Percentiles rank a stretch among this genome's conserved stretches.
phyloP scores from a whole-genome alignment of 2,888 invertebrate species.

The Troglohyphantes excavatus region DNA sequence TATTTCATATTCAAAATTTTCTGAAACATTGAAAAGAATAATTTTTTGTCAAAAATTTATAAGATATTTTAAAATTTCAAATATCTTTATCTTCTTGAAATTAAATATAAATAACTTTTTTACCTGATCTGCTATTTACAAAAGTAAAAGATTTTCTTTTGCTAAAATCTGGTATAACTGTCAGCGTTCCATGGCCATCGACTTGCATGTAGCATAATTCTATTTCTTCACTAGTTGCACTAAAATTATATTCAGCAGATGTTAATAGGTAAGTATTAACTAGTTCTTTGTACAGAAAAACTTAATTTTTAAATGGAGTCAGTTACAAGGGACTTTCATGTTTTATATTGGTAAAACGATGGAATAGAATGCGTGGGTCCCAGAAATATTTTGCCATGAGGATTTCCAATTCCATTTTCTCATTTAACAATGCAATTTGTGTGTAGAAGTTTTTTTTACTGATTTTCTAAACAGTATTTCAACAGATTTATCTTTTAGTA shows the following conservation, averaged over 20 bases:
- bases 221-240: constrained; percentile 46
- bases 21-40: constrained; percentile 4
- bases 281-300: no score
- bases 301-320: no score
- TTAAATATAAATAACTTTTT: background rate
- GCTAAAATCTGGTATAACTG: constrained; percentile 48
- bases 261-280: no score
- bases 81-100: background rate
- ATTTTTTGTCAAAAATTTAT: background rate
- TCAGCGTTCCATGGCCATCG: constrained; percentile 55
- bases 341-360: background rate
- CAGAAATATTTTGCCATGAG: no score
- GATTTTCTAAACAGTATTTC: no score
- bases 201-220: constrained; percentile 46
- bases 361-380: no score
- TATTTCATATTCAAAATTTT: constrained; percentile 71
- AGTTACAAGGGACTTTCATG: background rate
- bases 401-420: no score
- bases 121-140: constrained; percentile 67
- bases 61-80: background rate
- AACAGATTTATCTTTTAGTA: no score
- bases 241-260: background rate
- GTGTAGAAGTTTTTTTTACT: no score
- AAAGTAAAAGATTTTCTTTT: constrained; percentile 58
- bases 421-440: no score